Conservation (phyloP, 2,888 invertebrate species). For the Dicranocentrus wangi region DNA sequence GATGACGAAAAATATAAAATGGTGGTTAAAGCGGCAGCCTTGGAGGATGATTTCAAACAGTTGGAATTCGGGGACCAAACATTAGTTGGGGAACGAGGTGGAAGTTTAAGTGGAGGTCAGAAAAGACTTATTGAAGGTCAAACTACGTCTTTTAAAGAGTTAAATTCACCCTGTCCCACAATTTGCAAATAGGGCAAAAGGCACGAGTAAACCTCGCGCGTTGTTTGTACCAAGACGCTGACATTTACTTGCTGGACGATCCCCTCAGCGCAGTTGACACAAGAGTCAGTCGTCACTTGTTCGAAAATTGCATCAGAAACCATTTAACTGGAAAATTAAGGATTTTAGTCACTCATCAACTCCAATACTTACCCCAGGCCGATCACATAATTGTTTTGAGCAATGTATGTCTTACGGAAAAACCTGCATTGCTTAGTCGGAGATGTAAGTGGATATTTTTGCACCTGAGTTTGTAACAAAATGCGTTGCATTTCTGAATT, state of each 20-base stretch:
- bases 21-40: constrained; percentile 82
- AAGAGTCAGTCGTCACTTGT: constrained; percentile 76
- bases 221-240: constrained; percentile 63
- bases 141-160: constrained; percentile 75
- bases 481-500: background rate
- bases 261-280: constrained; percentile 78
- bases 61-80: constrained; percentile 90
- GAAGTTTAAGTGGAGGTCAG: constrained; percentile 88
- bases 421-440: background rate
- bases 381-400: constrained; percentile 68
- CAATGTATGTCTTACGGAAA: constrained; percentile 19
- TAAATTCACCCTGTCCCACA: no score
- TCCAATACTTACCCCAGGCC: no score
- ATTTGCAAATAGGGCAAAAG: constrained; percentile 44
- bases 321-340: constrained; percentile 75
- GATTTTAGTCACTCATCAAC: constrained; percentile 83
- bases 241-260: no score
- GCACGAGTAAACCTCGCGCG: constrained; percentile 75
- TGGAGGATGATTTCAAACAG: constrained; percentile 83
- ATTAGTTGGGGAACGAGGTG: constrained; percentile 88
- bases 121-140: constrained; percentile 86
- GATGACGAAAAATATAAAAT: constrained; percentile 80
- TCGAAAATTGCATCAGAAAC: constrained; percentile 75
- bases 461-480: background rate
- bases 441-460: background rate